A percentile compares a stretch with the other conserved stretches of the same genome.
Conservation (phyloP, 2,113 vertebrate genomes). For the Ammodytes dubius region DNA sequence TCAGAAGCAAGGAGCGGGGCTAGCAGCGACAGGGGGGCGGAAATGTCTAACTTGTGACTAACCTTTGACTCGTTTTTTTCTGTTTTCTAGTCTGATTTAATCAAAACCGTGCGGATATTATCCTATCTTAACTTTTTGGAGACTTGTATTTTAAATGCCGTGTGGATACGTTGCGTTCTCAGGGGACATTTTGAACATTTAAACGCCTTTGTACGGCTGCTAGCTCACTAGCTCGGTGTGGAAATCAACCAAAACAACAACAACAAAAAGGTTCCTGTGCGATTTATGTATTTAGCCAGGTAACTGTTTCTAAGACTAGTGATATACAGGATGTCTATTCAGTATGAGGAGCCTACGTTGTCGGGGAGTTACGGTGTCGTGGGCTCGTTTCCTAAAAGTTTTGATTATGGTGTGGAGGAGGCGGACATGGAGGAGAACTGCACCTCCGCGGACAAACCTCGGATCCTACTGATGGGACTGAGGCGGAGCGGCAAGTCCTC, state of each 20-base stretch:
- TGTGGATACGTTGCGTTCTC: background rate
- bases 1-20: constrained; percentile 21
- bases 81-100: background rate
- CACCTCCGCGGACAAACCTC: constrained; percentile 88
- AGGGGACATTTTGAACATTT: background rate
- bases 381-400: constrained; percentile 94
- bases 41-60: constrained; percentile 27
- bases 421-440: constrained; percentile 85
- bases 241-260: constrained; percentile 4
- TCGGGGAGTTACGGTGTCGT: constrained; percentile 88
- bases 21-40: background rate
- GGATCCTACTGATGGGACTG: constrained; percentile 95
- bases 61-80: background rate
- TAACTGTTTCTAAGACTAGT: background rate
- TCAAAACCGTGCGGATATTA: accelerated
- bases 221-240: constrained; percentile 43
- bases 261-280: constrained; percentile 12
- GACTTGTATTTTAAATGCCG: background rate
- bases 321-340: constrained; percentile 88
- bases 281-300: constrained; percentile 12
- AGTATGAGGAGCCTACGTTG: constrained; percentile 88
- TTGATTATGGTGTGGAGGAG: constrained; percentile 93
- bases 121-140: background rate
- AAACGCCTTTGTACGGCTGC: background rate
- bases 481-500: constrained; percentile 96